phyloP scores from a whole-genome alignment of 2,797 vertebrate genomes.

The Petrocephalus sullivani region DNA sequence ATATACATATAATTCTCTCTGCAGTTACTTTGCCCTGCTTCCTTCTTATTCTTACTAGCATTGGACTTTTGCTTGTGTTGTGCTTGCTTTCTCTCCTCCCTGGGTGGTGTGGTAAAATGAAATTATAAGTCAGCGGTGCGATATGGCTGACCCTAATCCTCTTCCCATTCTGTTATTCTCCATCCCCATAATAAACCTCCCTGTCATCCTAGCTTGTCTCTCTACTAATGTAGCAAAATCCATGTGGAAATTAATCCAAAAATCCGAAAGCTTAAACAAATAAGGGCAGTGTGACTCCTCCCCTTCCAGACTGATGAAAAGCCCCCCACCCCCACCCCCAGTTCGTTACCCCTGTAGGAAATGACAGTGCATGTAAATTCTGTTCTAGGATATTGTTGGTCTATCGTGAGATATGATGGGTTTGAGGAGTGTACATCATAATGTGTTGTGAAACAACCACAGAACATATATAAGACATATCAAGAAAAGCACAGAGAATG shows the following conservation, averaged over 20 bases:
- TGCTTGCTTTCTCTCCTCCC: background rate
- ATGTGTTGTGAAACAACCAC: background rate
- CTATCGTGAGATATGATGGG: background rate
- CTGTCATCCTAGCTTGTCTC: conserved; percentile 29
- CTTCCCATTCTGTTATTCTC: conserved; percentile 43
- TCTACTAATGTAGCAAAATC: conserved; percentile 51
- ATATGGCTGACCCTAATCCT: conserved; percentile 70
- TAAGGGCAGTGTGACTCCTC: conserved; percentile 23
- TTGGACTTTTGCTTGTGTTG: background rate
- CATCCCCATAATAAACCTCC: conserved; percentile 34
- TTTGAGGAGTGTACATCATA: background rate
- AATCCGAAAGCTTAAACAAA: conserved; percentile 44
- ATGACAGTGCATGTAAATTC: background rate
- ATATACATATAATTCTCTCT: background rate
- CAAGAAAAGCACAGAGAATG: background rate
- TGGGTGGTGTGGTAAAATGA: conserved; percentile 26
- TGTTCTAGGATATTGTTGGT: background rate
- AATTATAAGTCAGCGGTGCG: conserved; percentile 58
- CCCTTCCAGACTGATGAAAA: background rate
- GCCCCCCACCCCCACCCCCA: background rate
- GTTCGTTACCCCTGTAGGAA: background rate
- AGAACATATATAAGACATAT: background rate
- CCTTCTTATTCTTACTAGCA: background rate
- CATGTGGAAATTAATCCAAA: conserved; percentile 55
- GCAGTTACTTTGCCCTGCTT: background rate